Percentiles rank a stretch among this genome's conserved stretches.
phyloP scores from a whole-genome alignment of 2,888 invertebrate species.

The Apocheima hispidaria region DNA sequence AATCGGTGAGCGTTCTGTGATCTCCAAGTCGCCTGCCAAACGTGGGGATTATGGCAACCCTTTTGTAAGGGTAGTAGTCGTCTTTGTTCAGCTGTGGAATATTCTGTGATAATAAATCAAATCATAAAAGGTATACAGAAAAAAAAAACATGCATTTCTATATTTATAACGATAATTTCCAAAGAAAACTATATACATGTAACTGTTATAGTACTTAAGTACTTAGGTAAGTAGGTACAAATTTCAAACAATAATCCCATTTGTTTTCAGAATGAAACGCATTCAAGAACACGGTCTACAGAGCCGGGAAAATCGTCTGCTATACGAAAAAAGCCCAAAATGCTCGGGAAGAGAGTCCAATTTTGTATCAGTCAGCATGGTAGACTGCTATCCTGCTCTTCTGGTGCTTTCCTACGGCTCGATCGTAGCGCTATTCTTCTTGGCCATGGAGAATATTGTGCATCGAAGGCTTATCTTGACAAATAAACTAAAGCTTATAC shows the following conservation, averaged over 20 bases:
- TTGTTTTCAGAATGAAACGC: constrained; percentile 67
- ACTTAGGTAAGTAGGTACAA: background rate
- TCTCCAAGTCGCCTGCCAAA: too few relatives aligned
- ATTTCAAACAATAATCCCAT: background rate
- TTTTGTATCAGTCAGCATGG: constrained; percentile 89
- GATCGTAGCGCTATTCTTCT: constrained; percentile 57
- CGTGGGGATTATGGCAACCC: too few relatives aligned
- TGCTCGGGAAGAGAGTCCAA: constrained; percentile 86
- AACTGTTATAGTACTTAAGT: too few relatives aligned
- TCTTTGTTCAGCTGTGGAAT: too few relatives aligned
- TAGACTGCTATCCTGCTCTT: constrained; percentile 85
- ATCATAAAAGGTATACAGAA: too few relatives aligned
- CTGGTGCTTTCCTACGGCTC: constrained; percentile 70
- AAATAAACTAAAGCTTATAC: constrained; percentile 38
- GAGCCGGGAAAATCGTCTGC: constrained; percentile 82
- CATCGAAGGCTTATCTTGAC: constrained; percentile 52
- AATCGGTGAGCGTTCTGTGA: too few relatives aligned
- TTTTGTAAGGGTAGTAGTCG: too few relatives aligned
- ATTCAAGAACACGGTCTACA: constrained; percentile 85
- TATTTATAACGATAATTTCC: too few relatives aligned
- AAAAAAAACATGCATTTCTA: too few relatives aligned
- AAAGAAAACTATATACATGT: too few relatives aligned
- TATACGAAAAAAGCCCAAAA: constrained; percentile 88
- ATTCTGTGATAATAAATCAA: too few relatives aligned
- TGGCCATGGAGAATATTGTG: constrained; percentile 61